Evolutionary conservation across 2,888 invertebrate genomes (phyloP).

Genomic region (Acrocera orbiculus): DNA sequence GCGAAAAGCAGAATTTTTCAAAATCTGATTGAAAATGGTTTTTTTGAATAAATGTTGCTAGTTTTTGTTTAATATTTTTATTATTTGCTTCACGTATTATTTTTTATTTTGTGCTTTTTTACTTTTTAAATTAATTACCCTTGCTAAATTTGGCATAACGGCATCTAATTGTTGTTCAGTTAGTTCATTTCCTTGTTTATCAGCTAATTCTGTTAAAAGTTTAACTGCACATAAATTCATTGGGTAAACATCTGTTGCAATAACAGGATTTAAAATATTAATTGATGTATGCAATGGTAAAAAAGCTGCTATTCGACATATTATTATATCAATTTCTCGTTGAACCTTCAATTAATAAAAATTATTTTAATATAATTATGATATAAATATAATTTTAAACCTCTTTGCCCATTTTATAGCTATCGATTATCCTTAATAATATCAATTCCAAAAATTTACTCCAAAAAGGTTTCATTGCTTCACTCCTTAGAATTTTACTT

Average conservation of each 20-base stretch:
- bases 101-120: no score
- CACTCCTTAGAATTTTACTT: slow-evolving; percentile 66
- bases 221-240: slow-evolving; percentile 84
- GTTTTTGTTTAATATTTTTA: no score
- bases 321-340: slow-evolving; percentile 71
- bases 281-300: slow-evolving; percentile 66
- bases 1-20: no score
- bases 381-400: slow-evolving; percentile 17
- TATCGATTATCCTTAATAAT: slow-evolving; percentile 71
- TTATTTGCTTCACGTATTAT: no score
- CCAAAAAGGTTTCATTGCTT: slow-evolving; percentile 61
- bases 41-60: no score
- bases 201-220: slow-evolving; percentile 70
- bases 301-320: slow-evolving; percentile 54
- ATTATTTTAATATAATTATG: neutral
- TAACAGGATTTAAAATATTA: slow-evolving; percentile 53
- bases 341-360: slow-evolving; percentile 38
- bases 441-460: slow-evolving; percentile 80
- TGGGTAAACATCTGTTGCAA: slow-evolving; percentile 73
- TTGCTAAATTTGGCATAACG: slow-evolving; percentile 76
- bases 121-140: no score
- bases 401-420: slow-evolving; percentile 59
- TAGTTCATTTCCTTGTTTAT: slow-evolving; percentile 52
- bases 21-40: no score
- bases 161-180: slow-evolving; percentile 56